phyloP scores from a whole-genome alignment of 2,113 vertebrate species.

The Tachysurus fulvidraco region DNA sequence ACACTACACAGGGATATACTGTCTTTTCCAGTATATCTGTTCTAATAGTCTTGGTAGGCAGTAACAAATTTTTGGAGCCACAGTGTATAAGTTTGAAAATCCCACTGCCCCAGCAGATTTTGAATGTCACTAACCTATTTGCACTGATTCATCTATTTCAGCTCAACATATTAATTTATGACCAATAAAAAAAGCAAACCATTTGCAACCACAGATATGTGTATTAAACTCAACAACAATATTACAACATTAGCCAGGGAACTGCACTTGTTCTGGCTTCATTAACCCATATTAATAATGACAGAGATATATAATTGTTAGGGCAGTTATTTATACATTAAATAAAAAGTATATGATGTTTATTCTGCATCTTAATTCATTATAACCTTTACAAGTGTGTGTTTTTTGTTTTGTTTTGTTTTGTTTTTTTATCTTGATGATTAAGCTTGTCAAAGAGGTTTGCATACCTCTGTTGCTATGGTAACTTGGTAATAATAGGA shows the following conservation, averaged over 20 bases:
- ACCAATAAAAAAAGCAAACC: neutral
- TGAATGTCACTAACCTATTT: neutral
- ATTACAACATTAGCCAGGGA: neutral
- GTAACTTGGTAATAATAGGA: slow-evolving; percentile 55
- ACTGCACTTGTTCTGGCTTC: neutral
- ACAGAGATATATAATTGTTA: neutral
- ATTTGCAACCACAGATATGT: neutral
- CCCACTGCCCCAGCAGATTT: neutral
- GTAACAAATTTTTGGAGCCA: neutral
- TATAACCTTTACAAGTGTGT: neutral
- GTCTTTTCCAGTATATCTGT: neutral
- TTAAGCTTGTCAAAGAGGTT: slow-evolving; percentile 5
- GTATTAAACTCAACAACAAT: neutral
- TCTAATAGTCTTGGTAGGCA: neutral
- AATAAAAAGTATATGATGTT: neutral
- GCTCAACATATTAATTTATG: neutral
- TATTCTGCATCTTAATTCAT: neutral
- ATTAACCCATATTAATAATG: neutral
- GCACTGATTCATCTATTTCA: neutral
- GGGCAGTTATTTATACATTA: neutral
- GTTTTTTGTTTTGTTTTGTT: no score
- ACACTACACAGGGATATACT: neutral
- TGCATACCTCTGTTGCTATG: slow-evolving; percentile 59
- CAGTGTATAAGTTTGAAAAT: neutral
- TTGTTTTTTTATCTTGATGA: neutral